A percentile compares a stretch with the other conserved stretches of the same genome.
Conservation (phyloP, 2,113 vertebrate species). For the Phainopepla nitens region DNA sequence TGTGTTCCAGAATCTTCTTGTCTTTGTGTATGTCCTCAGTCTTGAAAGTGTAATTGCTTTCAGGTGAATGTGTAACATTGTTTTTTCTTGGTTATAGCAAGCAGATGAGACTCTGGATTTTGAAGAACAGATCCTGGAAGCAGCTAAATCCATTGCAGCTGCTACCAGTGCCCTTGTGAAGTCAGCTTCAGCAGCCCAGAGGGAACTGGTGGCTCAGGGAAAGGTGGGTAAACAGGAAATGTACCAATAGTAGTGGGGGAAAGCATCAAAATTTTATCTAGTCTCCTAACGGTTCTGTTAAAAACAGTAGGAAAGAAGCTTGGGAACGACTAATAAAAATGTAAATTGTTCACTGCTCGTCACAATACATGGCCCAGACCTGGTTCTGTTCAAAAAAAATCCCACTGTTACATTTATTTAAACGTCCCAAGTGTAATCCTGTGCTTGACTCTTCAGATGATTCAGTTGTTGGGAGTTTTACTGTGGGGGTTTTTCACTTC, state of each 20-base stretch:
- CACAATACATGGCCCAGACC: background rate
- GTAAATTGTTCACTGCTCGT: background rate
- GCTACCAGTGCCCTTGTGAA: slow-evolving; percentile 97
- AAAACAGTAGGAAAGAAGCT: background rate
- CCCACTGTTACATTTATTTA: background rate
- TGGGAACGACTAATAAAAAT: background rate
- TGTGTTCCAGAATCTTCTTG: background rate
- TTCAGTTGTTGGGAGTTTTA: background rate
- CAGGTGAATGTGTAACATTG: background rate
- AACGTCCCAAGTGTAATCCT: background rate
- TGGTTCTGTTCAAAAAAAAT: background rate
- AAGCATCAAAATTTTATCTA: background rate
- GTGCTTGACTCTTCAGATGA: background rate
- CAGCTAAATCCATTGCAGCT: slow-evolving; percentile 96
- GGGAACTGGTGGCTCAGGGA: slow-evolving; percentile 96
- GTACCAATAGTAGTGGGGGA: background rate
- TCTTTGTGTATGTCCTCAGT: background rate
- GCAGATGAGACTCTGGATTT: slow-evolving; percentile 97
- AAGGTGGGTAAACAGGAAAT: slow-evolving; percentile 79
- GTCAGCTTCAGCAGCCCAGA: slow-evolving; percentile 95
- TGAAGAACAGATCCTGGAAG: slow-evolving; percentile 98
- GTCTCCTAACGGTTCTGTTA: background rate
- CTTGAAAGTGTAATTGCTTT: background rate
- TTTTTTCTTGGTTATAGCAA: slow-evolving; percentile 84
- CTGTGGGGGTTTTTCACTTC: background rate